Evolutionary conservation across 2,113 vertebrate species (phyloP).

Genomic region (Pelvicachromis taeniatus): DNA sequence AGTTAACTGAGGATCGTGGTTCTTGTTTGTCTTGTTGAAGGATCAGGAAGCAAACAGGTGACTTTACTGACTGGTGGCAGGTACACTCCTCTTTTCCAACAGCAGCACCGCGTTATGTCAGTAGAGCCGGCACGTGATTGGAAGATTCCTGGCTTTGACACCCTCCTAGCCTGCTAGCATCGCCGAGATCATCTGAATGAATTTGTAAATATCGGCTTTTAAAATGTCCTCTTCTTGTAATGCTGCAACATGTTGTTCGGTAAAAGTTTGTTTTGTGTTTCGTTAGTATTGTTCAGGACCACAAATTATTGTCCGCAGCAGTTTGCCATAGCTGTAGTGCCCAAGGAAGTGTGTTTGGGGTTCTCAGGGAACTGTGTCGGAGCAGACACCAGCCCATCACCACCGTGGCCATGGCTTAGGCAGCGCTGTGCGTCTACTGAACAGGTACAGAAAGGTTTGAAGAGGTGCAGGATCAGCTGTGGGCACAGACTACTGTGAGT

Average conservation of each 20-base stretch:
- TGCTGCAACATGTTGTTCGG: constrained; percentile 43
- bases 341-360: constrained; percentile 54
- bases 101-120: constrained; percentile 44
- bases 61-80: not conserved
- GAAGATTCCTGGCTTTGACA: not conserved
- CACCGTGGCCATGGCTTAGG: constrained; percentile 15
- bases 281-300: constrained; percentile 22
- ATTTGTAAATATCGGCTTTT: constrained; percentile 61
- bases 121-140: not conserved
- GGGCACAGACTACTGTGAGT: not conserved
- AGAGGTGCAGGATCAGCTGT: not conserved
- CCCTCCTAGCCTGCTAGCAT: not conserved
- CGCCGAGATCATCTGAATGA: not conserved
- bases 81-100: constrained; percentile 29
- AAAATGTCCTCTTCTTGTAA: constrained; percentile 33
- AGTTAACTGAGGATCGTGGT: not conserved
- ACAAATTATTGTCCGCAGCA: constrained; percentile 19
- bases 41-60: not conserved
- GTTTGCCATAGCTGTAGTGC: constrained; percentile 57
- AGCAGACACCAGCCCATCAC: constrained; percentile 51
- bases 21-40: not conserved
- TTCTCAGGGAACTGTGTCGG: constrained; percentile 73
- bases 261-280: constrained; percentile 6
- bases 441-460: not conserved
- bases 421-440: not conserved